Evolutionary conservation across 2,797 vertebrate genomes (phyloP), one percentile per base, ranked within the genome.

Genomic region (Emydoidea blandingii): DNA sequence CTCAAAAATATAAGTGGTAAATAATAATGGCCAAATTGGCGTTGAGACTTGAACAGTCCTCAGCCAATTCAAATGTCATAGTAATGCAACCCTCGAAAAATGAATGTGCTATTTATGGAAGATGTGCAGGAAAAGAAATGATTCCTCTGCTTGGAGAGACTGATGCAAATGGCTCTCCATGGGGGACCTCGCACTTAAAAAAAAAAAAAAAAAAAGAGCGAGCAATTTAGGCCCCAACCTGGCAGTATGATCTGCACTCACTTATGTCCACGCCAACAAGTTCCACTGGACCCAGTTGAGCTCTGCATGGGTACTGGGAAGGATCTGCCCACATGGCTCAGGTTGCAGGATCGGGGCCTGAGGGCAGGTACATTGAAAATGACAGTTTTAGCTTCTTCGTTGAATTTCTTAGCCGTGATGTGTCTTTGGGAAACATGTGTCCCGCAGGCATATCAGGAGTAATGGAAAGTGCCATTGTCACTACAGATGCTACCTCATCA

Each of bases 381-480:
- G 92, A 78, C 49, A 79, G 56, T 85, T 89, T 95, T 93, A 86
- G 85, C 65, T 85, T 83, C 87, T 65, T 19, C 59, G 90, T 56
- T 96, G 95, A 90, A 96, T 95, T 97, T 97, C 92, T 93, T 41
- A 79, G 90, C 68, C 80, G 78, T 93, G 85, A 91, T 96, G 91
- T 91, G 90, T 93, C 90, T 96, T 94, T 95, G 96, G 95, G 96
- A 97, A 95, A 95, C 81, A 11, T 53, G 86, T 90, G 92, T 96
- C 93, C 97, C 94, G 81, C 88, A 93, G 96, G 93, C 94, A 87
- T 90, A 94, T 97, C 93, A 96, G 37, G 72, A 92, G 85, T 97
- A 96, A 97, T 97, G 93, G 89, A 95, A 96, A 97, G 94, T 97
- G 97, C 95, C 96, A 97, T 59, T 93, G 96, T 96, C 95, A 93